These are phyloP conservation scores for Psittacula derbiana DNA, from an alignment of 2,797 vertebrate species.

Conservation along the genomic window DNA sequence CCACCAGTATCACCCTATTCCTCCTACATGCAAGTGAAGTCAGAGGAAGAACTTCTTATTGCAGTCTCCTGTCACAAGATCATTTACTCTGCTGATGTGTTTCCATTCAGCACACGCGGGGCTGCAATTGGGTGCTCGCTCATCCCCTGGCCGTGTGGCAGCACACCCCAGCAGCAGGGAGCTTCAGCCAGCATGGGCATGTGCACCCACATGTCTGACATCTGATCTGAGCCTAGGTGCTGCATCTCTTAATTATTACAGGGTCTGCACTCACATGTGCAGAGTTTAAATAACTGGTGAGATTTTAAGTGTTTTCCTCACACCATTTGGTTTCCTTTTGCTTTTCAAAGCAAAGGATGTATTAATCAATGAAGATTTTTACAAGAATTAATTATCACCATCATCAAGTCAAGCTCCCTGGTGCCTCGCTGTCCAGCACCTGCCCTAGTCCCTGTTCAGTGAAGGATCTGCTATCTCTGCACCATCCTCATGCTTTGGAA, in stretches of 20 bases:
- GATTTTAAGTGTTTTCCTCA: slow-evolving; percentile 9
- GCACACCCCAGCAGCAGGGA: not conserved
- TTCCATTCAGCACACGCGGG: not conserved
- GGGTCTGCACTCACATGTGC: not conserved
- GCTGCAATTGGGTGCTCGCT: not conserved
- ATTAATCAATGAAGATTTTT: slow-evolving; percentile 73
- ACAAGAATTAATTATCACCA: slow-evolving; percentile 74
- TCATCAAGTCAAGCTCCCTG: slow-evolving; percentile 53
- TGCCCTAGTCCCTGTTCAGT: not conserved
- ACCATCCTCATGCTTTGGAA: not conserved
- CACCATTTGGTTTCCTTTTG: not conserved
- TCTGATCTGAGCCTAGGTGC: slow-evolving; percentile 35
- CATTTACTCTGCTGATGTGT: fast-evolving
- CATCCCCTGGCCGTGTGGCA: not conserved
- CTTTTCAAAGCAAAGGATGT: slow-evolving; percentile 59
- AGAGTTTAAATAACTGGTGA: slow-evolving; percentile 42
- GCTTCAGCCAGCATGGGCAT: not conserved
- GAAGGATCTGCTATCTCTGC: not conserved
- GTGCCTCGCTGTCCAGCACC: slow-evolving; percentile 3
- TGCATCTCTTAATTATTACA: slow-evolving; percentile 30
- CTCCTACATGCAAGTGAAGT: not conserved
- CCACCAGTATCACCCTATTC: not conserved
- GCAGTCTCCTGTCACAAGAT: fast-evolving
- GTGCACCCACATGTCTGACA: not conserved
- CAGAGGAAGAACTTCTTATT: not conserved